Conservation (phyloP, 2,797 vertebrate species). For the Arnoldichthys spilopterus region DNA sequence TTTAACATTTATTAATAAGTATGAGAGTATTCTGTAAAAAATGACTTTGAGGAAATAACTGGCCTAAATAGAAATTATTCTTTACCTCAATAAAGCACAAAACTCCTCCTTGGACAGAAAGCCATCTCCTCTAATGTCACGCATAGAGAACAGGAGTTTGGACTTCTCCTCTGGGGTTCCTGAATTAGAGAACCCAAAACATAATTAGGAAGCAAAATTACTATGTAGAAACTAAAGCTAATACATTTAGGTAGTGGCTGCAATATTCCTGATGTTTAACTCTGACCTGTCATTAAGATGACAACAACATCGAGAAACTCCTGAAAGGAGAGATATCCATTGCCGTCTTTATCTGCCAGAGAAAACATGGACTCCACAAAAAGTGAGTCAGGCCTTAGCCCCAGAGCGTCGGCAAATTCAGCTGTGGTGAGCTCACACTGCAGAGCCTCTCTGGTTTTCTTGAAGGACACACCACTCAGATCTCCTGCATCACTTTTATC, state of each 20-base stretch:
- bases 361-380: constrained; percentile 98
- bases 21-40: background rate
- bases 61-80: background rate
- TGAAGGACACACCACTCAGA: constrained; percentile 75
- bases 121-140: constrained; percentile 87
- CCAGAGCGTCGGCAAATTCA: constrained; percentile 91
- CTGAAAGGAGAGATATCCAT: constrained; percentile 94
- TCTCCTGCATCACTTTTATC: constrained; percentile 81
- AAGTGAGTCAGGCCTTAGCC: constrained; percentile 87
- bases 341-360: constrained; percentile 92
- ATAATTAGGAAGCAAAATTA: background rate
- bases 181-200: constrained; percentile 58
- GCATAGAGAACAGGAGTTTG: constrained; percentile 91
- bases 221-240: background rate
- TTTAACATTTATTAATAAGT: background rate
- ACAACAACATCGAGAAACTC: constrained; percentile 96
- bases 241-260: background rate
- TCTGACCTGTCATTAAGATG: constrained; percentile 90
- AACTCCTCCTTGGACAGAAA: constrained; percentile 91
- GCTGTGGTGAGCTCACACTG: constrained; percentile 88
- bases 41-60: background rate
- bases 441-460: constrained; percentile 84
- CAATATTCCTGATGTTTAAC: background rate
- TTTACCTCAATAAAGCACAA: constrained; percentile 90
- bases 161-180: constrained; percentile 93